These are phyloP conservation scores for Copidosoma aretas DNA, from an alignment of 2,888 invertebrate genomes.

Conservation along the genomic window DNA sequence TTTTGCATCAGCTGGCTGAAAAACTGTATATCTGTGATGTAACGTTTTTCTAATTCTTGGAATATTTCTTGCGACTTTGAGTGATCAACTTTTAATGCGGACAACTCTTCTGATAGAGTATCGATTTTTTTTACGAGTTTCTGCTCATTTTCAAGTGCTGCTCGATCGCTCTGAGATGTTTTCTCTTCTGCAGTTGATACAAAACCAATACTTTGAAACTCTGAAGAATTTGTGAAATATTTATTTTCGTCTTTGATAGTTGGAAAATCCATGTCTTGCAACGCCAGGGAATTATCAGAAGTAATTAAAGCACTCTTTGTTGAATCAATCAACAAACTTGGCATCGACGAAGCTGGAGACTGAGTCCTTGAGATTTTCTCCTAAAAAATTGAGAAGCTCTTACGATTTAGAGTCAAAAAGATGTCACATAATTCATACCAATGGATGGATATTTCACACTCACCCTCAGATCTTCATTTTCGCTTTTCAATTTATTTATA, in stretches of 20 bases:
- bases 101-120: conserved; percentile 33
- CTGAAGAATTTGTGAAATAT: too few relatives aligned
- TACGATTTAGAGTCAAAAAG: conserved; percentile 3
- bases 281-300: too few relatives aligned
- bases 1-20: conserved; percentile 36
- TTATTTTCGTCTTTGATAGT: too few relatives aligned
- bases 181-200: background rate
- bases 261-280: too few relatives aligned
- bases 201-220: too few relatives aligned
- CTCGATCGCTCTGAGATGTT: conserved; percentile 8
- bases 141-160: conserved; percentile 13
- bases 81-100: conserved; percentile 11
- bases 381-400: conserved; percentile 12
- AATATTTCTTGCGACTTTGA: conserved; percentile 27
- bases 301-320: too few relatives aligned
- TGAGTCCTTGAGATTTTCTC: conserved; percentile 14
- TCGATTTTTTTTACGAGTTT: conserved; percentile 34
- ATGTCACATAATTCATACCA: conserved; percentile 30
- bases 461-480: conserved; percentile 53
- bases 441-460: too few relatives aligned
- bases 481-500: conserved; percentile 60
- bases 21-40: conserved; percentile 20
- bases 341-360: too few relatives aligned
- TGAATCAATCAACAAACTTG: too few relatives aligned
- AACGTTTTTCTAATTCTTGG: conserved; percentile 29